These are phyloP conservation scores for Thymelicus sylvestris DNA, from an alignment of 2,888 invertebrate genomes.

Conservation along the genomic window DNA sequence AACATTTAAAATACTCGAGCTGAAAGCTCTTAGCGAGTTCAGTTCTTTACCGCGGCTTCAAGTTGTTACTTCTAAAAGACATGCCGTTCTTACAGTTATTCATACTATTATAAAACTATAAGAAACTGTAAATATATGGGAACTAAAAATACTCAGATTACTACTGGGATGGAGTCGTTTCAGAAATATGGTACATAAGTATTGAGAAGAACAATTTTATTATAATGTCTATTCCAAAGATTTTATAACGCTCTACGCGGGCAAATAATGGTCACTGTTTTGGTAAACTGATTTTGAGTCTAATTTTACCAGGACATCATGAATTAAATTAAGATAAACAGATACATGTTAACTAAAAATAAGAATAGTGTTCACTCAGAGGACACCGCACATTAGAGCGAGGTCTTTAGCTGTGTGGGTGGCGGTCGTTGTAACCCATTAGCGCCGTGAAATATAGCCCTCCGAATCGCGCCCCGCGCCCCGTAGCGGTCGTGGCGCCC, in stretches of 20 bases:
- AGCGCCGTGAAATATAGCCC: constrained; percentile 34
- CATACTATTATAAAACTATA: background rate
- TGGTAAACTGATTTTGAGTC: too few relatives aligned
- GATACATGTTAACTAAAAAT: constrained; percentile 5
- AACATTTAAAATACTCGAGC: constrained; percentile 29
- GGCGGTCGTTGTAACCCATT: constrained; percentile 34
- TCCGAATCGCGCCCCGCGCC: constrained; percentile 5
- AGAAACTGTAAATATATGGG: too few relatives aligned
- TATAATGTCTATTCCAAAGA: too few relatives aligned
- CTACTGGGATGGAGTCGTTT: too few relatives aligned
- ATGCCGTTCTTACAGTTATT: background rate
- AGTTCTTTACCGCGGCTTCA: constrained; percentile 28
- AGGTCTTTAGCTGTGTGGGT: constrained; percentile 33
- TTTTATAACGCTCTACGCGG: too few relatives aligned
- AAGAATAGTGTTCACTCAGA: constrained; percentile 5
- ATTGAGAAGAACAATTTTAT: too few relatives aligned
- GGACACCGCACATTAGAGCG: constrained; percentile 24
- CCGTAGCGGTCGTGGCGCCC: constrained; percentile 11
- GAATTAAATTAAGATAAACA: background rate
- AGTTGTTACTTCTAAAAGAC: constrained; percentile 27
- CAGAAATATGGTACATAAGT: too few relatives aligned
- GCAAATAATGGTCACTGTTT: too few relatives aligned
- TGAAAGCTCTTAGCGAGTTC: constrained; percentile 24
- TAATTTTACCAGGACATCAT: too few relatives aligned
- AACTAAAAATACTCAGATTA: too few relatives aligned